Evolutionary conservation across 2,113 vertebrate species (phyloP), one percentile per base, ranked within the genome.

Genomic region (Melanotaenia duboulayi): DNA sequence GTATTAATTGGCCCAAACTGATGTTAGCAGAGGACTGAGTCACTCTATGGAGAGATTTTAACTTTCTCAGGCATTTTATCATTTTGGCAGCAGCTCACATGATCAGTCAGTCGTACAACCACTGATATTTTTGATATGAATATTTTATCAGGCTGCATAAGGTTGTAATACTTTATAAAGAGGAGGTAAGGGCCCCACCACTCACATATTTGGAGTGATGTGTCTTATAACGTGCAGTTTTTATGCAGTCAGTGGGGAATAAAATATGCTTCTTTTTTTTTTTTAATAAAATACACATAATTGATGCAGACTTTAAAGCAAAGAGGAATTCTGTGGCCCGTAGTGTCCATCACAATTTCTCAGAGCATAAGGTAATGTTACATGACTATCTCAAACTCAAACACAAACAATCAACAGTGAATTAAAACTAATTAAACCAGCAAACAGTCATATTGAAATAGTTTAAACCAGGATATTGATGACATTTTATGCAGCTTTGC

Each of bases 1-100:
- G 56, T 46, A 69, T 57, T 79, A 37, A 68, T 56, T 85, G 76
- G 81, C 83, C 79, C 32, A 71, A 63, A 50, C 50, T 23, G 42
- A 69, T 81, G 46, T 75, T 76, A 79, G 63, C 57, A 44, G 46
- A 13, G 25, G 63, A 60, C 13, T 46, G n/a, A 68, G 20, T 46
- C 42, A 54, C 37, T 80, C 55, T 57, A 42, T 23, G 3, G 42
- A 42, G 65, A 74, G 65, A 70, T 23, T 75, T 82, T 59, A 42
- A 71, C 24, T 71, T 79, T 78, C 20, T 60, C 25, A 16, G 70
- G 52, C n/a, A 3, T 72, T 81, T 80, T 74, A 75, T 76, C 11
- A 52, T 71, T 70, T 83, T 87, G 39, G 64, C 42, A 81, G 59
- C 69, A 32, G 51, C 49, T 70, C 59, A 42, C 3, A 58, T 25